Evolutionary conservation across 2,113 vertebrate genomes (phyloP).

Genomic region (Eira barbara): DNA sequence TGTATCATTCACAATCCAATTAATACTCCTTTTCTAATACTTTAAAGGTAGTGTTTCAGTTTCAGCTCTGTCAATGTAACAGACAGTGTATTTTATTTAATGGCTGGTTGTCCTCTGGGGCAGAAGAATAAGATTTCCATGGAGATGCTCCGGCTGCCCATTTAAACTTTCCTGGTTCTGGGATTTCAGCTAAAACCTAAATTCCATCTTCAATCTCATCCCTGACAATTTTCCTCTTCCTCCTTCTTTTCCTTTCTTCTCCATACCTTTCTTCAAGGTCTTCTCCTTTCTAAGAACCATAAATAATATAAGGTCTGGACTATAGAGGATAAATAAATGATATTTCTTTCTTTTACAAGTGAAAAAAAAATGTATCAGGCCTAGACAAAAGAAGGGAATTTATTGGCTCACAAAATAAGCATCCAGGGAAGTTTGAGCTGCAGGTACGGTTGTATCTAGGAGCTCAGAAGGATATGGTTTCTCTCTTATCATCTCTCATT

Average conservation of each 20-base stretch:
- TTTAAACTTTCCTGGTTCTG: background rate
- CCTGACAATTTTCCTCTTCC: accelerated
- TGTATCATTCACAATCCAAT: conserved; percentile 47
- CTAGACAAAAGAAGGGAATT: background rate
- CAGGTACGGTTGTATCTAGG: background rate
- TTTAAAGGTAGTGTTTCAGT: background rate
- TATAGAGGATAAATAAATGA: background rate
- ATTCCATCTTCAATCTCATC: background rate
- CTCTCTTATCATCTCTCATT: too few relatives aligned
- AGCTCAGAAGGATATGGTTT: background rate
- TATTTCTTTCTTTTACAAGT: background rate
- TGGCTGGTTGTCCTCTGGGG: background rate
- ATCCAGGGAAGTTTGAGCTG: background rate
- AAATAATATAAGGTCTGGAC: too few relatives aligned
- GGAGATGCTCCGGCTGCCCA: background rate
- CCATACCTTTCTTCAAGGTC: background rate
- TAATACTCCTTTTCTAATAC: conserved; percentile 40
- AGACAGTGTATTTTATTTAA: background rate
- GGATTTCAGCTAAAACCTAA: background rate
- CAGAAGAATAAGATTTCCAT: background rate
- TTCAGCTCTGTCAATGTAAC: background rate
- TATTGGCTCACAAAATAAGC: background rate
- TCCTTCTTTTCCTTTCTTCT: background rate
- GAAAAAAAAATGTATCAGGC: background rate
- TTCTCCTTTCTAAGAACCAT: background rate